These are phyloP conservation scores for Menura novaehollandiae DNA, from an alignment of 2,113 vertebrate genomes.

Conservation along the genomic window DNA sequence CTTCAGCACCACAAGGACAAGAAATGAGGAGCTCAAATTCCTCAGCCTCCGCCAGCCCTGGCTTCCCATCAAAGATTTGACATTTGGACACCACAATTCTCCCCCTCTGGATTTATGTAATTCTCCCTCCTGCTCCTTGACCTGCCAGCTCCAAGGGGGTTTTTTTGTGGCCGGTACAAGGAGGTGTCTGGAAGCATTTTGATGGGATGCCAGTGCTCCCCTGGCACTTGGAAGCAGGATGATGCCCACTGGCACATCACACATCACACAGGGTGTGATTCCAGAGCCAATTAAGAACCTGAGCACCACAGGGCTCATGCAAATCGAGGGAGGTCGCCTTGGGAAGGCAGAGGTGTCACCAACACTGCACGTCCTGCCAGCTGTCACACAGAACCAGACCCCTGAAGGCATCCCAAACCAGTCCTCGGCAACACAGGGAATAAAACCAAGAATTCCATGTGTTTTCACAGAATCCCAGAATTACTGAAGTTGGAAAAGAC, in stretches of 20 bases:
- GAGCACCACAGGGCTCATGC: background rate
- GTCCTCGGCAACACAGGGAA: background rate
- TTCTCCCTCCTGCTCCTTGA: background rate
- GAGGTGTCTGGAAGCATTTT: background rate
- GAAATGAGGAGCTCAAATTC: background rate
- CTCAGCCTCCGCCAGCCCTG: background rate
- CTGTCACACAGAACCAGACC: background rate
- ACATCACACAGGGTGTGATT: fast-evolving
- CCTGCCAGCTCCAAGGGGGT: background rate
- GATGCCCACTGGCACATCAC: background rate
- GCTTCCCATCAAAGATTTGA: background rate
- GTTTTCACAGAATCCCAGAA: background rate
- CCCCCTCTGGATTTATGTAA: background rate
- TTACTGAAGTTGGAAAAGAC: background rate
- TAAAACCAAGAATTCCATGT: background rate
- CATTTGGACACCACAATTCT: background rate
- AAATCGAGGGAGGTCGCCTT: background rate
- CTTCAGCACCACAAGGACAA: background rate
- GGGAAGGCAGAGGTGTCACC: background rate
- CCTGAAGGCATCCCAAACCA: background rate
- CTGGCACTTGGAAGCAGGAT: background rate
- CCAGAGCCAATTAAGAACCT: background rate
- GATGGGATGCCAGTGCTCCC: background rate
- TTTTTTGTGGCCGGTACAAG: background rate
- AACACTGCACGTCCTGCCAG: background rate